A percentile compares a stretch with the other conserved stretches of the same genome.
Conservation (phyloP, 2,113 vertebrate species). For the Probosciger aterrimus region DNA sequence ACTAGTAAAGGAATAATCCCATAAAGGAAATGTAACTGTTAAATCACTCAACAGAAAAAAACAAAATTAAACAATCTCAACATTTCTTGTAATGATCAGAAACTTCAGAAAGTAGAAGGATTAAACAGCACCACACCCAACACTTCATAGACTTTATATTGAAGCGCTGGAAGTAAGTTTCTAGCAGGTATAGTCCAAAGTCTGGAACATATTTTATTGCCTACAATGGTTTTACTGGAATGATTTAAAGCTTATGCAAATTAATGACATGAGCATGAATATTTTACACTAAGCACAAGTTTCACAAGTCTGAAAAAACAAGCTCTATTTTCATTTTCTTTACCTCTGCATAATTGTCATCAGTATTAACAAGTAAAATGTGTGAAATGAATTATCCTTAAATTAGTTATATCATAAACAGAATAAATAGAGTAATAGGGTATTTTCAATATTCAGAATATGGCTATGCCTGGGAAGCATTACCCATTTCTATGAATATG, state of each 20-base stretch:
- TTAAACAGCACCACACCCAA: background rate
- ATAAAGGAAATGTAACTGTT: background rate
- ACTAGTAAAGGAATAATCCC: background rate
- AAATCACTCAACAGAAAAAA: background rate
- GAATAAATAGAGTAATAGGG: background rate
- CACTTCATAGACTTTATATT: background rate
- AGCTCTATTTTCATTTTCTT: background rate
- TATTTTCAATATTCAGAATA: background rate
- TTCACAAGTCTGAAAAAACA: background rate
- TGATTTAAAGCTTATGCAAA: background rate
- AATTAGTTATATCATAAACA: background rate
- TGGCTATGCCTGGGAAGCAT: background rate
- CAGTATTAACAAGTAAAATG: background rate
- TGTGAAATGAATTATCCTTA: background rate
- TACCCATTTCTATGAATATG: background rate
- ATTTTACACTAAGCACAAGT: background rate
- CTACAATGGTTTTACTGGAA: background rate
- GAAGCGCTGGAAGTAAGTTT: background rate
- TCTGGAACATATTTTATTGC: constrained; percentile 15
- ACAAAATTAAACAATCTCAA: background rate
- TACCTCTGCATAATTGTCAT: background rate
- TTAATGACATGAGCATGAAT: background rate
- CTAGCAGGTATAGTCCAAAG: background rate
- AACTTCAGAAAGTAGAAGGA: background rate
- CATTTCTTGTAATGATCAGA: background rate